A percentile compares a stretch with the other conserved stretches of the same genome.
phyloP scores from a whole-genome alignment of 37 sponge, comb jelly and placozoan genomes.

The Agelas oroides region DNA sequence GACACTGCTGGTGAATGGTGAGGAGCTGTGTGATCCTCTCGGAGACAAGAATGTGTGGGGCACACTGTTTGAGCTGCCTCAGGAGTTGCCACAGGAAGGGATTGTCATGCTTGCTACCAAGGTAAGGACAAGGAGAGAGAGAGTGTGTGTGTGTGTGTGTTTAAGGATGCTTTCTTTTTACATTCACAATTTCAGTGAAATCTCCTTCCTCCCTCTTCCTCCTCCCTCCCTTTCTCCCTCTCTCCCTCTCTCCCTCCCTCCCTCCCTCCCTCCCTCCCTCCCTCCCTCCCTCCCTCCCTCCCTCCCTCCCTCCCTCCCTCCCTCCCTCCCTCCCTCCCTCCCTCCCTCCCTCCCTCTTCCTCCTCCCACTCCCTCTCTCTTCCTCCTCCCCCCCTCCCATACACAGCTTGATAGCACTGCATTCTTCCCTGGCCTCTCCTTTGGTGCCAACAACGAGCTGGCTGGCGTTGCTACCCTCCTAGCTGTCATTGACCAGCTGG shows the following conservation, averaged over 20 bases:
- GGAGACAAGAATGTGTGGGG: slow-evolving; percentile 78
- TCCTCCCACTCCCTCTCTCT: too few species aligned
- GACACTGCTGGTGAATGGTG: slow-evolving; percentile 18
- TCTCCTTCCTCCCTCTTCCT: too few species aligned
- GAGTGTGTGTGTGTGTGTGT: slow-evolving; percentile 12
- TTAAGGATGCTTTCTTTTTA: too few species aligned
- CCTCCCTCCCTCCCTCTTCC: too few species aligned
- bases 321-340: too few species aligned
- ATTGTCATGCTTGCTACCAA: slow-evolving; percentile 71
- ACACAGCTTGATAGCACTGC: slow-evolving; percentile 66
- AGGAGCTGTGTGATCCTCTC: slow-evolving; percentile 61
- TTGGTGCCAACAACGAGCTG: slow-evolving; percentile 73
- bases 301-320: slow-evolving; percentile 21
- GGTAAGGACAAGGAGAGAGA: slow-evolving; percentile 13
- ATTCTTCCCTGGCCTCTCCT: slow-evolving; percentile 65
- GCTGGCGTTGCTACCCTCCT: slow-evolving; percentile 69
- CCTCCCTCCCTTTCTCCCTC: too few species aligned
- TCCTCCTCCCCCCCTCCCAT: too few species aligned
- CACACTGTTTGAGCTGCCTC: slow-evolving; percentile 49
- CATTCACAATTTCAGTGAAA: too few species aligned
- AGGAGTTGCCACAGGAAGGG: neutral
- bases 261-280: too few species aligned
- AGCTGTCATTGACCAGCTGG: slow-evolving; percentile 71
- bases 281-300: slow-evolving; percentile 33
- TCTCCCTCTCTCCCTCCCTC: too few species aligned